Evolutionary conservation across 1,140 invertebrate species (phyloP), one percentile per base, ranked within the genome.

Genomic region (Araneus ventricosus): DNA sequence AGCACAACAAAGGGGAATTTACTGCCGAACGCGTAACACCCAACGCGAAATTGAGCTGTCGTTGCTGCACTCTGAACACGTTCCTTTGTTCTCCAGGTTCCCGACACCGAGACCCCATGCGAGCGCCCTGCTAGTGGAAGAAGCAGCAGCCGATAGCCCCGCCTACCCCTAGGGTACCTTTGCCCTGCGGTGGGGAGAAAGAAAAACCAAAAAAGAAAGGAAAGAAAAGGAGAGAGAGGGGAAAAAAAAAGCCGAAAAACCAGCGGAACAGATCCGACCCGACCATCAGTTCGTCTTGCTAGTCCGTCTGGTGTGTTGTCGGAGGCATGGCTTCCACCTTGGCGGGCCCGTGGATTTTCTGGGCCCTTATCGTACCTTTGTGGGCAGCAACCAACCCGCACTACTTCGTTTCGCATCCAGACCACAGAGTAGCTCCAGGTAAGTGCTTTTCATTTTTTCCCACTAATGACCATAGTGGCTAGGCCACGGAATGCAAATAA

Each of bases 351-450:
- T 75, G 70, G 70, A 75, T 75, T 75, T 30, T 75, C 27, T 75
- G 70, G 70, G 70, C 70, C 70, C 70, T 75, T 30, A 59, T 22
- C 84, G 24, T 57, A 30, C 30, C 34, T 7, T 20, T n/a, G 84
- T 86, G 52, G 45, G 37, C 30, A 24, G 41, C 20, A 17, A 30
- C 30, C 70, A 75, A 75, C 70, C 70, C 70, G 14, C 70, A 75
- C 70, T 88, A 67, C 27, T 88, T 88, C 86, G 86, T 88, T 4
- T 67, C 59, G 20, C 86, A 88, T 22, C 86, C 86, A 34, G 86
- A 88, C 37, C 86, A 88, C 86, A 24, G 86, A 39, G 86, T 88
- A 45, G 59, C 86, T n/a, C 86, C 86, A 88, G 86, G 86, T 88
- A n/a, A n/a, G 86, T 88, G 24, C 17, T 41, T 82, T 82, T 22